phyloP scores from a whole-genome alignment of 2,888 invertebrate genomes.

The Ischnus inquisitorius region DNA sequence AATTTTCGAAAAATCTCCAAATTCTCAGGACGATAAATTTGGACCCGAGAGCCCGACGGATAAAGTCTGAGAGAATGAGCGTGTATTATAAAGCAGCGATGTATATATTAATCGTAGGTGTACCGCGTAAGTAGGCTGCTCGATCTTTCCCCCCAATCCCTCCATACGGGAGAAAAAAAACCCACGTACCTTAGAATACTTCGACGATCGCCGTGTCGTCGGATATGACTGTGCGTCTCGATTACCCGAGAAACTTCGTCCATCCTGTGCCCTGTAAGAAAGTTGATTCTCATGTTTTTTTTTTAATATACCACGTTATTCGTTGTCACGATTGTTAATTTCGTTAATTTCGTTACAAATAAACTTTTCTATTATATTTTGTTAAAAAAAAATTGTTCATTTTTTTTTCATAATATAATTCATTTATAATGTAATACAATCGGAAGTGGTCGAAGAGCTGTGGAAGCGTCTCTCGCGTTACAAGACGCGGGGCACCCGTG shows the following conservation, averaged over 20 bases:
- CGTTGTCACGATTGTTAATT: conserved; percentile 82
- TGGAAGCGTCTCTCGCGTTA: not conserved
- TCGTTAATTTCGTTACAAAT: conserved; percentile 82
- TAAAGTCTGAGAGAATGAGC: conserved; percentile 10
- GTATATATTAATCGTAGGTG: conserved; percentile 67
- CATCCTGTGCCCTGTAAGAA: conserved; percentile 40
- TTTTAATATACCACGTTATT: conserved; percentile 76
- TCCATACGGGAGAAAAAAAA: conserved; percentile 15
- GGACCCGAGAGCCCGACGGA: conserved; percentile 13
- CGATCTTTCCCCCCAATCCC: not conserved
- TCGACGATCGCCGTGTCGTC: conserved; percentile 10
- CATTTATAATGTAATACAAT: too few species aligned
- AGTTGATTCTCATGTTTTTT: conserved; percentile 44
- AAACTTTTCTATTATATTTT: conserved; percentile 75
- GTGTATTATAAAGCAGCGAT: conserved; percentile 64
- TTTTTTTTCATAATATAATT: conserved; percentile 2
- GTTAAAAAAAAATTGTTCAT: conserved; percentile 29
- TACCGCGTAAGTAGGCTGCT: conserved; percentile 55
- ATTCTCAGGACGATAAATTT: not conserved
- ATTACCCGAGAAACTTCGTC: conserved; percentile 7
- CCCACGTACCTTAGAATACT: not conserved
- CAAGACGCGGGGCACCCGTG: not conserved
- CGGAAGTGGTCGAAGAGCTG: not conserved
- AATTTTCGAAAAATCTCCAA: not conserved
- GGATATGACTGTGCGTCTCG: not conserved